Conservation (phyloP, 2,888 invertebrate genomes). For the Drosophila flavopinicola region DNA sequence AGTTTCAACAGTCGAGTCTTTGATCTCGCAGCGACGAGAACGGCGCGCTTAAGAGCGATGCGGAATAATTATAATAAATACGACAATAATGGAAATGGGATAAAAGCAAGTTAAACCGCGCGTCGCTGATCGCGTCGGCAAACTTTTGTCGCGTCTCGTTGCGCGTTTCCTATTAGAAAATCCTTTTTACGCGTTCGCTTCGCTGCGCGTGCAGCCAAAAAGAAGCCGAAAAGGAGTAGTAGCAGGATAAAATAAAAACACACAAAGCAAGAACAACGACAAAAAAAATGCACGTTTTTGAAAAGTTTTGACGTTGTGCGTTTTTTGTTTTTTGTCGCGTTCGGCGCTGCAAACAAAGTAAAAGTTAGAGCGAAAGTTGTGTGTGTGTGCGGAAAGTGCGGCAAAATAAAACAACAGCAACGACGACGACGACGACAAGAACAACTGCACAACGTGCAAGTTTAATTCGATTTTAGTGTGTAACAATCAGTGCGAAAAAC, state of each 20-base stretch:
- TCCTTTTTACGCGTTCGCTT: slow-evolving; percentile 56
- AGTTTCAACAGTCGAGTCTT: slow-evolving; percentile 24
- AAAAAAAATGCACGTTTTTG: slow-evolving; percentile 52
- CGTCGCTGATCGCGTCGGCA: slow-evolving; percentile 25
- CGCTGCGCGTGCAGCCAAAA: slow-evolving; percentile 30
- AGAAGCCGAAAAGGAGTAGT: slow-evolving; percentile 15
- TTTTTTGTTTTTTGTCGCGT: slow-evolving; percentile 41
- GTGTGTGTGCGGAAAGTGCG: slow-evolving; percentile 65
- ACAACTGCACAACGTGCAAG: slow-evolving; percentile 56
- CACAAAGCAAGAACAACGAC: slow-evolving; percentile 9
- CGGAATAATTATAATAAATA: slow-evolving; percentile 52
- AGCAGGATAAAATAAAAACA: slow-evolving; percentile 8
- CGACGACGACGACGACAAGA: slow-evolving; percentile 23
- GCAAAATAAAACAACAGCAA: slow-evolving; percentile 42
- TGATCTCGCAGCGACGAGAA: slow-evolving; percentile 24
- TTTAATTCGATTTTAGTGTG: slow-evolving; percentile 79
- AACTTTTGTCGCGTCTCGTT: slow-evolving; percentile 51
- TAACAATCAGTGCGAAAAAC: slow-evolving; percentile 74
- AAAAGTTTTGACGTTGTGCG: slow-evolving; percentile 46
- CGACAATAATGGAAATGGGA: slow-evolving; percentile 23
- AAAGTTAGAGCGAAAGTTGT: slow-evolving; percentile 76
- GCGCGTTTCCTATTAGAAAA: slow-evolving; percentile 60
- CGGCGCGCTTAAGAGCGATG: slow-evolving; percentile 23
- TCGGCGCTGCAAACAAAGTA: slow-evolving; percentile 70
- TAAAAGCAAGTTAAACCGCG: slow-evolving; percentile 1